Base-by-base conservation (phyloP, 1,140 invertebrate species). In the Atta colombica region DNA sequence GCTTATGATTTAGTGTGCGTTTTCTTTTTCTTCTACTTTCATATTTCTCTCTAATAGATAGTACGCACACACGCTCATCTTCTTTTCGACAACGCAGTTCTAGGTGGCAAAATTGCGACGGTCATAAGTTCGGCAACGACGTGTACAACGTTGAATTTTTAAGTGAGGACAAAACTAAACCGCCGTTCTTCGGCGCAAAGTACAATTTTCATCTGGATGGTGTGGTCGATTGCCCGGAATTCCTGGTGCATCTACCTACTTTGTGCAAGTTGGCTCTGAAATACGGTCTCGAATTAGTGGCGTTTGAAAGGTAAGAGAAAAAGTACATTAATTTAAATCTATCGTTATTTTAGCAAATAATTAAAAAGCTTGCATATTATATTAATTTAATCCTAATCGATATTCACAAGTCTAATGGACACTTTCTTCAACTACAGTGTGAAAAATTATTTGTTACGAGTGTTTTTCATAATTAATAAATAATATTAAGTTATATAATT, bases 211-310 rank as follows among this genome's bases (percentile, higher is more conserved):
- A 98, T 93, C 95, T 99, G 72, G 98, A 99, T 93, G 99, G 98
- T 61, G 98, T 99, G 18, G 99, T 99, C 0, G 97, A 99, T 94
- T 99, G 99, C 96, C 99, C 99, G 35, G 99, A 99, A 94, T 99
- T 99, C 96, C 96, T 99, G 45, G 99, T 99, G 18, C 97, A 99
- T 95, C 98, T 99, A 94, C 98, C 98, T 35, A 96, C 97, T 6
- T 96, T 99, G 78, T 95, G 97, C 87, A 98, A 98, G 94, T 95
- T 99, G 89, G 98, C 98, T 55, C 95, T 96, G 72, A 97, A 98
- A 89, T 97, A 97, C 96, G 98, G 97, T 4, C 96, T 99, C 85
- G 97, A 99, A 93, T 96, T 95, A 69, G 77, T 95, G 0, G 66
- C 90, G 45, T 95, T 95, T 87, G 94, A 95, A 91, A 93, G 92